A percentile compares a stretch with the other conserved stretches of the same genome.
These are phyloP conservation scores for Cyrtonyx montezumae DNA, from an alignment of 2,113 vertebrate genomes.

Conservation along the genomic window DNA sequence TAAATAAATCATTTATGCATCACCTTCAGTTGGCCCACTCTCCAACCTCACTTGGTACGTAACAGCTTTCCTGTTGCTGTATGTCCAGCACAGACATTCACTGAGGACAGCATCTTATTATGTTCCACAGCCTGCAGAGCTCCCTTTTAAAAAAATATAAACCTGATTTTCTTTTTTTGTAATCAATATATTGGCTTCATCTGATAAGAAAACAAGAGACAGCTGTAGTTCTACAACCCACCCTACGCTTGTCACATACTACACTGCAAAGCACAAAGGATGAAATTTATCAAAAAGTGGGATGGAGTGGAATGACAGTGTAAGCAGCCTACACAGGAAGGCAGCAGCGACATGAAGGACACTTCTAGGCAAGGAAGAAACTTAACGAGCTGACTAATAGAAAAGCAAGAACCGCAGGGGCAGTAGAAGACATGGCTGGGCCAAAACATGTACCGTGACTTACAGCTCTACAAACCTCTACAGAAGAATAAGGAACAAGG, in stretches of 20 bases:
- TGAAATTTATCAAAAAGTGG: neutral
- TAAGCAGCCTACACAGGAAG: neutral
- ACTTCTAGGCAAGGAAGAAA: neutral
- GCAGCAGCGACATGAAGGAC: neutral
- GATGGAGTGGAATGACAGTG: neutral
- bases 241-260: neutral
- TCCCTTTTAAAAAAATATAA: conserved; percentile 18
- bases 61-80: conserved; percentile 19
- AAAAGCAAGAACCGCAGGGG: neutral
- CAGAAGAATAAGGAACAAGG: neutral
- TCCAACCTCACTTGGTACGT: neutral
- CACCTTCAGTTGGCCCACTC: neutral
- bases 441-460: neutral
- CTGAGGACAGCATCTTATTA: conserved; percentile 40
- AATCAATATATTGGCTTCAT: conserved; percentile 7
- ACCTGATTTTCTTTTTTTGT: conserved; percentile 57
- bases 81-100: conserved; percentile 46
- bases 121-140: conserved; percentile 41
- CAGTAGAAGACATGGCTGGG: neutral
- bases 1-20: conserved; percentile 14
- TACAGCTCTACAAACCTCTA: neutral
- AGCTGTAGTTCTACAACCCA: neutral
- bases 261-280: neutral
- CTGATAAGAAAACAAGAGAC: conserved; percentile 41
- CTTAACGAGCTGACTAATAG: neutral